Conservation (phyloP, 2,888 invertebrate genomes). For the Rotaria magnacalcarata region DNA sequence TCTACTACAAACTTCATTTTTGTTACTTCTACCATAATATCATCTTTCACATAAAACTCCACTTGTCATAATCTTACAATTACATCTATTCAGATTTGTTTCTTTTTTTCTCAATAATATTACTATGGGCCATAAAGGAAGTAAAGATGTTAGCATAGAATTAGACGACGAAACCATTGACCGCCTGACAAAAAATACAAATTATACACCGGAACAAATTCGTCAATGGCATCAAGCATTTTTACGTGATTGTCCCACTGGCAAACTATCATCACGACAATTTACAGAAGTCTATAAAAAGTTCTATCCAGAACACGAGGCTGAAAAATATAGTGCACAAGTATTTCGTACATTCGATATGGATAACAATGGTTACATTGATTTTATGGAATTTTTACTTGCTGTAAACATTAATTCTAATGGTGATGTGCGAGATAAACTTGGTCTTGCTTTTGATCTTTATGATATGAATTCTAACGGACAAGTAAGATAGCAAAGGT, state of each 20-base stretch:
- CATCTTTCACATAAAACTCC: not conserved
- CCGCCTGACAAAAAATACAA: conserved; percentile 38
- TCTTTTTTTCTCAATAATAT: not conserved
- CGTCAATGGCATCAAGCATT: conserved; percentile 45
- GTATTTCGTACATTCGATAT: conserved; percentile 45
- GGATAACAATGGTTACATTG: conserved; percentile 39
- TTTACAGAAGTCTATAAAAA: conserved; percentile 46
- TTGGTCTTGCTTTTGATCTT: conserved; percentile 44
- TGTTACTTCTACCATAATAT: not conserved
- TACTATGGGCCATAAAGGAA: conserved; percentile 34
- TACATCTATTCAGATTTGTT: not conserved
- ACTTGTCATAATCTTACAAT: not conserved
- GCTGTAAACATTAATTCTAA: conserved; percentile 42
- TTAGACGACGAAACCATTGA: conserved; percentile 31
- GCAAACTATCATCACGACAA: conserved; percentile 40
- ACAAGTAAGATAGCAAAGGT: conserved; percentile 22
- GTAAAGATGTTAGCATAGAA: not conserved
- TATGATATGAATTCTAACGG: conserved; percentile 46
- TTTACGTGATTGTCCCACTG: conserved; percentile 43
- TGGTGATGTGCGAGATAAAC: conserved; percentile 41
- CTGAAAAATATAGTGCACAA: conserved; percentile 45
- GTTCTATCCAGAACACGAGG: conserved; percentile 46
- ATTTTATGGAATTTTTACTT: conserved; percentile 45
- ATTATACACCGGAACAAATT: conserved; percentile 42
- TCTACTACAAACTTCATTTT: not conserved